These are phyloP conservation scores for Thinocorus orbignyianus DNA, from an alignment of 2,113 vertebrate species.

Conservation along the genomic window DNA sequence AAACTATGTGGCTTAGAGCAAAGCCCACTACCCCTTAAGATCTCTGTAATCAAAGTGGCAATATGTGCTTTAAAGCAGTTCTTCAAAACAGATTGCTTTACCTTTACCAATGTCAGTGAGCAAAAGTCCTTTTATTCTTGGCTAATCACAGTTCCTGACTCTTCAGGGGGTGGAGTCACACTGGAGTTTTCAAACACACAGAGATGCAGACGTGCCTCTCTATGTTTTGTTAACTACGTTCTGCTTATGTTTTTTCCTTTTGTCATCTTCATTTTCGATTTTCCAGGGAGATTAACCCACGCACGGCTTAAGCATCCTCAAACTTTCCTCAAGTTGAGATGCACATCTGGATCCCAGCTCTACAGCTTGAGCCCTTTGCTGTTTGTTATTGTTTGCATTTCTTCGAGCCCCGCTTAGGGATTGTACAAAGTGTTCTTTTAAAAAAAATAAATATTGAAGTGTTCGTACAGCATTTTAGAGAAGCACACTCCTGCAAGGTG, in stretches of 20 bases:
- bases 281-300: neutral
- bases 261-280: neutral
- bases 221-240: neutral
- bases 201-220: neutral
- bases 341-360: slow-evolving; percentile 28
- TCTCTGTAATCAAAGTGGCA: neutral
- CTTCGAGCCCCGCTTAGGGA: neutral
- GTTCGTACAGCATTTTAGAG: neutral
- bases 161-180: neutral
- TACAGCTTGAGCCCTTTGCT: neutral
- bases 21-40: neutral
- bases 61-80: neutral
- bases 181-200: neutral
- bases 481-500: neutral
- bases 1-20: neutral
- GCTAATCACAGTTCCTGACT: neutral
- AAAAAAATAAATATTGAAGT: slow-evolving; percentile 1
- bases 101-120: neutral
- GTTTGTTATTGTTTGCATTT: slow-evolving; percentile 38
- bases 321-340: neutral
- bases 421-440: slow-evolving; percentile 23
- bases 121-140: neutral
- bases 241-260: neutral
- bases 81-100: neutral
- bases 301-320: neutral